A percentile compares a stretch with the other conserved stretches of the same genome.
Evolutionary conservation across 1,140 invertebrate genomes (phyloP).

Genomic region (Drosophila punjabiensis): DNA sequence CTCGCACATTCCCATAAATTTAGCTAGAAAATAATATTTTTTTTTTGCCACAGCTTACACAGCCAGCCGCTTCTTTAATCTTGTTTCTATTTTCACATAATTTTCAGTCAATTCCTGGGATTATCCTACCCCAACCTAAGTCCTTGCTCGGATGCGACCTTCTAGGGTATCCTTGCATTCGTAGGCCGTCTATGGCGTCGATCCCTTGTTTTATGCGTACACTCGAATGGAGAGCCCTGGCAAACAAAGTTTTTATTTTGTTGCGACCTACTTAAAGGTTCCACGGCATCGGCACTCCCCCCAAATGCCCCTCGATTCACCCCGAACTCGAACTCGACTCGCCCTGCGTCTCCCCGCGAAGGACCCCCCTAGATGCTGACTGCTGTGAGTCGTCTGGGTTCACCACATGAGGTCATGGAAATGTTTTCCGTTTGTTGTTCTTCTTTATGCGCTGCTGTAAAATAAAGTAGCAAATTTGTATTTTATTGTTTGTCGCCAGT

Average conservation of each 20-base stretch:
- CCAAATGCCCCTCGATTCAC: not conserved
- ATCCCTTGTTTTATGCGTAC: slow-evolving; percentile 45
- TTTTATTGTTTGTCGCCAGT: slow-evolving; percentile 50
- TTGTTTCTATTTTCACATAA: slow-evolving; percentile 41
- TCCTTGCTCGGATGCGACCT: slow-evolving; percentile 5
- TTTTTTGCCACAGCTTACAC: slow-evolving; percentile 1
- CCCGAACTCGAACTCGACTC: not conserved
- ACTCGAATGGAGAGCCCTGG: slow-evolving; percentile 38
- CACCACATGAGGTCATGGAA: slow-evolving; percentile 64
- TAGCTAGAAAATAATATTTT: not conserved
- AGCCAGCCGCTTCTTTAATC: slow-evolving; percentile 22
- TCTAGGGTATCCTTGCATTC: slow-evolving; percentile 36
- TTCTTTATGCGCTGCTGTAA: slow-evolving; percentile 53
- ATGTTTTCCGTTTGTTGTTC: slow-evolving; percentile 56
- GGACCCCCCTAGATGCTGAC: slow-evolving; percentile 11
- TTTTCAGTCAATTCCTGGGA: slow-evolving; percentile 43
- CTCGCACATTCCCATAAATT: slow-evolving; percentile 18
- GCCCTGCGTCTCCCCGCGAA: not conserved
- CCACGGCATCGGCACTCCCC: slow-evolving; percentile 7
- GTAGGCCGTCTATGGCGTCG: slow-evolving; percentile 15
- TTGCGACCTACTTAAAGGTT: slow-evolving; percentile 51
- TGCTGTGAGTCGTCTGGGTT: slow-evolving; percentile 41
- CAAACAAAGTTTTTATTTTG: slow-evolving; percentile 56
- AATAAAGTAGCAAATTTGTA: slow-evolving; percentile 67
- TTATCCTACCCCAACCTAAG: slow-evolving; percentile 20